A percentile compares a stretch with the other conserved stretches of the same genome.
Conservation (phyloP, 1,140 invertebrate species). For the Diorhabda sublineata region DNA sequence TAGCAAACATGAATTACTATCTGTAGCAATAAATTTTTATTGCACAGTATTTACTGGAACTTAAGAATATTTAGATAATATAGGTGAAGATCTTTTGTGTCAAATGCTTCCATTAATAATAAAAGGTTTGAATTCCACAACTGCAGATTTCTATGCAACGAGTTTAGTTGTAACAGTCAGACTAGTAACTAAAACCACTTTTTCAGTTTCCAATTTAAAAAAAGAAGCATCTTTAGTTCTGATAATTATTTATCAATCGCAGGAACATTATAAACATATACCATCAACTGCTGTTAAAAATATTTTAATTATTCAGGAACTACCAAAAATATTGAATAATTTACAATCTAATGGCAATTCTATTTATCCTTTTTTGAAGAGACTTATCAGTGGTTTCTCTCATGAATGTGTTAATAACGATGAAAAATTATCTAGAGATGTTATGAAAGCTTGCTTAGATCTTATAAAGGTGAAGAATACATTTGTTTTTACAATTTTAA, state of each 20-base stretch:
- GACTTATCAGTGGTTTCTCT: constrained; percentile 50
- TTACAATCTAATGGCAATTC: constrained; percentile 51
- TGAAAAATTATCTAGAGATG: constrained; percentile 40
- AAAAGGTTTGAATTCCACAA: constrained; percentile 62
- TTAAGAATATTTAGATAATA: constrained; percentile 52
- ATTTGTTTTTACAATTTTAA: constrained; percentile 42
- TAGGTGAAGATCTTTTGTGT: constrained; percentile 66
- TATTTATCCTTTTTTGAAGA: constrained; percentile 52
- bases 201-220: constrained; percentile 50
- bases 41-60: constrained; percentile 67
- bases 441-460: constrained; percentile 53
- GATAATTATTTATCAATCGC: constrained; percentile 58
- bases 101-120: constrained; percentile 66
- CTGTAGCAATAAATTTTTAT: constrained; percentile 73
- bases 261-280: constrained; percentile 49
- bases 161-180: constrained; percentile 70
- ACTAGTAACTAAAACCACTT: constrained; percentile 59
- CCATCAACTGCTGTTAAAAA: constrained; percentile 51
- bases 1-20: constrained; percentile 57
- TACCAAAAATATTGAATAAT: constrained; percentile 52
- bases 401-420: constrained; percentile 47
- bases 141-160: constrained; percentile 67
- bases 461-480: constrained; percentile 52
- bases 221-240: constrained; percentile 58
- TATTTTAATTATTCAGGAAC: constrained; percentile 50